A percentile compares a stretch with the other conserved stretches of the same genome.
phyloP scores from a whole-genome alignment of 2,888 invertebrate species.

The Cremastinae sp. region DNA sequence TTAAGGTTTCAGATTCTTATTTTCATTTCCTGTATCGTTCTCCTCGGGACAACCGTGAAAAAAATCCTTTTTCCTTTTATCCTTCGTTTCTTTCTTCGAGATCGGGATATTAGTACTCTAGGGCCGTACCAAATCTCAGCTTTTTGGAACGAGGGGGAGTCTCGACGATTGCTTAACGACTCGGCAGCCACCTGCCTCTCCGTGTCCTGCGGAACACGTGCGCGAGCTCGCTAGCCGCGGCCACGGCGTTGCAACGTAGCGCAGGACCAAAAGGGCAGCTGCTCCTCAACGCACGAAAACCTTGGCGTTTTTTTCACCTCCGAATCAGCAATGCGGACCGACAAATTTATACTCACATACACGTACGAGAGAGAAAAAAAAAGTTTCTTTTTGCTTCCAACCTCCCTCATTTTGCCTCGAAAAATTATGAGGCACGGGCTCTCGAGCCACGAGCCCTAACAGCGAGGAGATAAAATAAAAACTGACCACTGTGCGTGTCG shows the following conservation, averaged over 20 bases:
- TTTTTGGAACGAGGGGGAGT: slow-evolving; percentile 69
- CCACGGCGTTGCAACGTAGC: slow-evolving; percentile 53
- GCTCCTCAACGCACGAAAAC: slow-evolving; percentile 53
- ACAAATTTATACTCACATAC: background rate
- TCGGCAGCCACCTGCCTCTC: slow-evolving; percentile 77
- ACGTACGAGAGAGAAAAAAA: background rate
- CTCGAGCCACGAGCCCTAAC: no score
- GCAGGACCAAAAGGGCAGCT: slow-evolving; percentile 60
- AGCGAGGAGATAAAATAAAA: background rate
- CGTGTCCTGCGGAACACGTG: slow-evolving; percentile 72
- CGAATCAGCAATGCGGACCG: slow-evolving; percentile 29
- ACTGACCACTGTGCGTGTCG: background rate
- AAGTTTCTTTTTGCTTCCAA: background rate
- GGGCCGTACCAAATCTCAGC: slow-evolving; percentile 74
- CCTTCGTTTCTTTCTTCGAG: slow-evolving; percentile 37
- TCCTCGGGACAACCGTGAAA: background rate
- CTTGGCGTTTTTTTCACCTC: slow-evolving; percentile 38
- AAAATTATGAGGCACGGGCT: background rate
- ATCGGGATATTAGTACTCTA: background rate
- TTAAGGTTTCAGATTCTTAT: background rate
- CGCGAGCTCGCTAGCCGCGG: slow-evolving; percentile 63
- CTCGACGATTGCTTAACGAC: slow-evolving; percentile 74
- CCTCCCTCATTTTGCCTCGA: background rate
- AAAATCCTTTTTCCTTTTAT: slow-evolving; percentile 23
- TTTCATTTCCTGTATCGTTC: background rate